These are phyloP conservation scores for Cataglyphis rosenhaueri DNA, from an alignment of 2,888 invertebrate species.

Conservation along the genomic window DNA sequence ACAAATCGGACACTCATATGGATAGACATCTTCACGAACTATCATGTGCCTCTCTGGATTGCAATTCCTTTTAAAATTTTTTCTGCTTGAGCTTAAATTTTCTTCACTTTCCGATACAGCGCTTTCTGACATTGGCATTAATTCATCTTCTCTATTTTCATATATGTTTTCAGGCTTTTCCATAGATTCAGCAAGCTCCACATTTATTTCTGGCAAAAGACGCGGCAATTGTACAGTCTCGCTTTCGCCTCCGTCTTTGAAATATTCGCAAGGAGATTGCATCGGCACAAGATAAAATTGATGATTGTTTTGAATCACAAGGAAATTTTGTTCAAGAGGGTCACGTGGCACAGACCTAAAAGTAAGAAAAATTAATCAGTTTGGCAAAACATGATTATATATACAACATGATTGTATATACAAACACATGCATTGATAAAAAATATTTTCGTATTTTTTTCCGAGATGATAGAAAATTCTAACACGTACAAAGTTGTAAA, in stretches of 20 bases:
- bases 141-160: neutral
- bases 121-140: neutral
- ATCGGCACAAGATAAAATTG: conserved; percentile 49
- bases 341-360: conserved; percentile 58
- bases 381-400: conserved; percentile 37
- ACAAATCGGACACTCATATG: conserved; percentile 41
- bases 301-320: conserved; percentile 32
- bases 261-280: neutral
- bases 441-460: neutral
- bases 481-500: neutral
- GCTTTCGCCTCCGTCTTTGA: neutral
- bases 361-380: conserved; percentile 52
- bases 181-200: neutral
- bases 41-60: conserved; percentile 16
- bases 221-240: neutral
- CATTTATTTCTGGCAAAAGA: neutral
- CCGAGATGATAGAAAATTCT: neutral
- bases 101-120: neutral
- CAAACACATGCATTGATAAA: conserved; percentile 44
- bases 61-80: conserved; percentile 7
- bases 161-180: neutral
- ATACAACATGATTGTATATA: conserved; percentile 49
- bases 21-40: neutral
- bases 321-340: conserved; percentile 50
- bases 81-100: conserved; percentile 7